Evolutionary conservation across 2,113 vertebrate genomes (phyloP).

Genomic region (Murina feae): DNA sequence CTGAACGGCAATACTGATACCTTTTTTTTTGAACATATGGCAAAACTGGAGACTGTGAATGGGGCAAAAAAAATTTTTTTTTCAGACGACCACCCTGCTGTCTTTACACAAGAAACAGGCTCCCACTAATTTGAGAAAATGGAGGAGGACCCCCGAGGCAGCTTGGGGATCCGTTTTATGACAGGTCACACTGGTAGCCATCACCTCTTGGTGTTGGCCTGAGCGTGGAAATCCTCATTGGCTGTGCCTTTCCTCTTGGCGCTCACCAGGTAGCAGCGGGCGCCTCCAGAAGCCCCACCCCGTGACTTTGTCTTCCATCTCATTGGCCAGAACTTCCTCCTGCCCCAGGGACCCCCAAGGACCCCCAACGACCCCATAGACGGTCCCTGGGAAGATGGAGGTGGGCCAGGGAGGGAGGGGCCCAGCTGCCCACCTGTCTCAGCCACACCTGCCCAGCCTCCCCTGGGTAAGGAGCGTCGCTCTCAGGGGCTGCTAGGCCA

Average conservation of each 20-base stretch:
- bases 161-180: neutral
- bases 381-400: neutral
- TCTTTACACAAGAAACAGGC: neutral
- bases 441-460: neutral
- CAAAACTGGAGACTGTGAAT: neutral
- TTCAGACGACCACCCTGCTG: neutral
- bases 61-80: neutral
- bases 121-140: neutral
- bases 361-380: neutral
- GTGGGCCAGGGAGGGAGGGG: no score
- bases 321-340: neutral
- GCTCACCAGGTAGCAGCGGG: neutral
- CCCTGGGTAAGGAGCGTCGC: neutral
- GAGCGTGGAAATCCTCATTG: neutral
- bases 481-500: neutral
- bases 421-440: accelerated
- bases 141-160: neutral
- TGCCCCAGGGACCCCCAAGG: neutral
- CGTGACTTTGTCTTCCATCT: neutral
- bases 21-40: neutral
- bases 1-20: neutral
- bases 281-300: neutral
- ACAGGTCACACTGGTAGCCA: neutral
- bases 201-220: neutral
- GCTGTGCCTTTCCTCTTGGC: neutral